Evolutionary conservation across 2,888 invertebrate genomes (phyloP), one percentile per base, ranked within the genome.

Genomic region (Chrysodeixis includens): DNA sequence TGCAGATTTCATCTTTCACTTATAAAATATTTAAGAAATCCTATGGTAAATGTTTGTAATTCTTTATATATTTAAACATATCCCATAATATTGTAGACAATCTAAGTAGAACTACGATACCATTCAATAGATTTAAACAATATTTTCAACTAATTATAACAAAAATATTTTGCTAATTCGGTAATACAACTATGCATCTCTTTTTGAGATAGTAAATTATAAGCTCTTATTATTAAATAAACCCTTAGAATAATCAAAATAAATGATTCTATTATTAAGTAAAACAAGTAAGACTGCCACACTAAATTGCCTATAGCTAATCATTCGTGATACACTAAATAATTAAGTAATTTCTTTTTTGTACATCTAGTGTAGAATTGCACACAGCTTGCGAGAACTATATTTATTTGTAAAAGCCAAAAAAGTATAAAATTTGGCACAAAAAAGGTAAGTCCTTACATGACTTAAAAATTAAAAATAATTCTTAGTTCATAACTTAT

Each of bases 351-450:
- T 20, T 10, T 26, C 6, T 26, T 4, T 2, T 26, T 9, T 20
- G 46, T 18, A 49, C 46, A 49, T 20, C 46, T 49, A 49, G 18
- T 49, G 18, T 49, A 18, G 20, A 16, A 49, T 49, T 49, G 46
- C 46, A 49, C 46, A 49, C 46, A 10, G 46, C 46, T 49, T 49
- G 46, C 18, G 3, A 44, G 16, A 18, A 16, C 7, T 46, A 18
- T 49, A 10, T 20, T 49, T 1, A 10, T 8, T 18, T 46, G 7
- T 35, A 1, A 4, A 35, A 49, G 46, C 46, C 12, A 20, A 49
- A 49, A n/a, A 49, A 49, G 46, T 49, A 20, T 49, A 18, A 49
- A 49, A 49, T 49, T 49, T 49, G 46, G 46, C 46, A 49, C 46
- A 20, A 18, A 18, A 49, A 20, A 49, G 46, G 18, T 46, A 18